Conservation (phyloP, 2,888 invertebrate species). For the Myopa testacea region DNA sequence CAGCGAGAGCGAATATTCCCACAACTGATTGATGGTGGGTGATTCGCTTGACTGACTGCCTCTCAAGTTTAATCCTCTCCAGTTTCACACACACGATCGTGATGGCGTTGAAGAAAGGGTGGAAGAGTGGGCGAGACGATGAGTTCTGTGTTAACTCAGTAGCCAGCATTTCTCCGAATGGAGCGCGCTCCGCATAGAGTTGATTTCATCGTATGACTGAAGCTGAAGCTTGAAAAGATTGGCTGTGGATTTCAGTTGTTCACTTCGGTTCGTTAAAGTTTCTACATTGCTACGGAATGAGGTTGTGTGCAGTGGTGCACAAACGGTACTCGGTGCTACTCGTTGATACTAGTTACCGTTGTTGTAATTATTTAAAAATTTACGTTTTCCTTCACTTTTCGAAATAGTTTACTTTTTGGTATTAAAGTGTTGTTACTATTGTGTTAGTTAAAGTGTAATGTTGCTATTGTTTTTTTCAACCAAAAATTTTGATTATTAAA, state of each 20-base stretch:
- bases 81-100: too few species aligned
- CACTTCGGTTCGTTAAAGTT: constrained; percentile 42
- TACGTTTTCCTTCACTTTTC: background rate
- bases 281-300: constrained; percentile 13
- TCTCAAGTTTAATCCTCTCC: too few species aligned
- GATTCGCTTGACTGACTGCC: too few species aligned
- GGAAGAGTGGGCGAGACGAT: background rate
- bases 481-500: too few species aligned
- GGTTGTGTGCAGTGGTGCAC: constrained; percentile 8
- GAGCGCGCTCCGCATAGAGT: background rate
- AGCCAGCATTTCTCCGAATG: background rate
- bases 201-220: constrained; percentile 15
- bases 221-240: constrained; percentile 26
- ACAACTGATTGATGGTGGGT: too few species aligned
- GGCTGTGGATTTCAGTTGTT: constrained; percentile 40
- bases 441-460: background rate
- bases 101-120: too few species aligned
- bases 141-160: background rate
- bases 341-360: background rate
- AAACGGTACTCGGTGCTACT: constrained; percentile 6
- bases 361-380: background rate
- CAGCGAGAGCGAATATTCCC: too few species aligned
- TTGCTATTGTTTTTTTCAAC: too few species aligned
- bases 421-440: constrained; percentile 7
- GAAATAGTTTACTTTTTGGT: background rate